phyloP scores from a whole-genome alignment of 2,113 vertebrate species.

The Phyllopteryx taeniolatus region DNA sequence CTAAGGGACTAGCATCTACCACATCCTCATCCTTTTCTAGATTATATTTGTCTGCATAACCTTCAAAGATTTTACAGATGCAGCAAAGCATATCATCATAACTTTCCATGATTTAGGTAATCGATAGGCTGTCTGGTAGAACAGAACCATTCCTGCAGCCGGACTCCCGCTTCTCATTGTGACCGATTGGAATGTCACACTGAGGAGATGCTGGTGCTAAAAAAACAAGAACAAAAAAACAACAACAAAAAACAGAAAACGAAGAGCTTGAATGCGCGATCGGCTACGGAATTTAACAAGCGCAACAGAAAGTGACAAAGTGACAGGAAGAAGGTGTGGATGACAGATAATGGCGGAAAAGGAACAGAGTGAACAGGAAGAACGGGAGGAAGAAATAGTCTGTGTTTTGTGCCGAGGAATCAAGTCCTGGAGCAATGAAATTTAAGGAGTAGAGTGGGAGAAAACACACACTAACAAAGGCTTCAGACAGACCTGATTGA shows the following conservation, averaged over 20 bases:
- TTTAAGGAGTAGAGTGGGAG: conserved; percentile 44
- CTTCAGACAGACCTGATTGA: conserved; percentile 54
- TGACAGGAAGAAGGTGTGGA: conserved; percentile 1
- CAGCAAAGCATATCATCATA: conserved; percentile 49
- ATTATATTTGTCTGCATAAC: not conserved
- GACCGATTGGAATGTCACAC: conserved; percentile 21
- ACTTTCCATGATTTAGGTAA: conserved; percentile 54
- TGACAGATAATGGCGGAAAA: conserved; percentile 11
- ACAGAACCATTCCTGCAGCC: conserved; percentile 50
- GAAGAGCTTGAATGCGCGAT: conserved; percentile 2
- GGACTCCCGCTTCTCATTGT: conserved; percentile 54
- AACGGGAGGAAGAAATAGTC: conserved; percentile 37
- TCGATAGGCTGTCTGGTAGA: conserved; percentile 53
- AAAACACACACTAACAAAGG: conserved; percentile 33
- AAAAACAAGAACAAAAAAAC: conserved; percentile 9
- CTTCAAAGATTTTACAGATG: conserved; percentile 37
- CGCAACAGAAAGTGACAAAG: conserved; percentile 22
- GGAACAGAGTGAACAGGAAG: conserved; percentile 20
- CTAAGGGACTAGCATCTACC: not conserved
- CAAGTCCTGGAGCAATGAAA: conserved; percentile 53
- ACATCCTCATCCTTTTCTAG: not conserved
- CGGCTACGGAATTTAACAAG: conserved; percentile 11
- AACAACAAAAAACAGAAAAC: conserved; percentile 6
- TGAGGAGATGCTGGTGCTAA: conserved; percentile 19
- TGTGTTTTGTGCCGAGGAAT: conserved; percentile 50